Evolutionary conservation across 1,140 invertebrate genomes (phyloP).

Genomic region (Euura saliciscinereae): DNA sequence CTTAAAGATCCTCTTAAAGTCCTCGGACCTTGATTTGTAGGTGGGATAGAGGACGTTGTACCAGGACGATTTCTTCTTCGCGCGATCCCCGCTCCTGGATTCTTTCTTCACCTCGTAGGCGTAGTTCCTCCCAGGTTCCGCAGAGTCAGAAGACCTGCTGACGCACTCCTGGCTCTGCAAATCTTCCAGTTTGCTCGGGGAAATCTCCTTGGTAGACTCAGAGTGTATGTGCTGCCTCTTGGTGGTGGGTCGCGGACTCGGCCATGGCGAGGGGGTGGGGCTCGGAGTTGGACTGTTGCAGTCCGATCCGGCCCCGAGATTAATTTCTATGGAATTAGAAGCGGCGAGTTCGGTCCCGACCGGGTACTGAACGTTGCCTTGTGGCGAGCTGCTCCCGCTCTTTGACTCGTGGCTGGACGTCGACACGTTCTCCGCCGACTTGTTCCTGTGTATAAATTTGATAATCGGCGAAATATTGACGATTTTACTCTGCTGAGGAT

Average conservation of each 20-base stretch:
- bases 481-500: no score
- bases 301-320: slow-evolving; percentile 56
- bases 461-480: no score
- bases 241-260: slow-evolving; percentile 58
- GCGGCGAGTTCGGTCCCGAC: slow-evolving; percentile 42
- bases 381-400: slow-evolving; percentile 53
- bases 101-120: slow-evolving; percentile 43
- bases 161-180: slow-evolving; percentile 38
- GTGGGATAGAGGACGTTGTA: slow-evolving; percentile 90
- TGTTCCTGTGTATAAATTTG: no score
- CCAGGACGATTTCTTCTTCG: slow-evolving; percentile 82
- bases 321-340: slow-evolving; percentile 4
- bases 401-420: slow-evolving; percentile 70
- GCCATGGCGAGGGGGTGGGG: slow-evolving; percentile 58
- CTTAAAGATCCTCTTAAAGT: slow-evolving; percentile 92
- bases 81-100: slow-evolving; percentile 54
- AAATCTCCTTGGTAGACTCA: slow-evolving; percentile 33
- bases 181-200: slow-evolving; percentile 40
- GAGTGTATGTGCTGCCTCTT: slow-evolving; percentile 48
- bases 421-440: slow-evolving; percentile 70
- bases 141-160: slow-evolving; percentile 45
- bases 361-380: slow-evolving; percentile 35
- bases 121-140: slow-evolving; percentile 41
- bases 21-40: slow-evolving; percentile 90
- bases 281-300: slow-evolving; percentile 59